Base-by-base conservation (phyloP, 2,888 invertebrate genomes). In the Melikaiella ostensackeni region DNA sequence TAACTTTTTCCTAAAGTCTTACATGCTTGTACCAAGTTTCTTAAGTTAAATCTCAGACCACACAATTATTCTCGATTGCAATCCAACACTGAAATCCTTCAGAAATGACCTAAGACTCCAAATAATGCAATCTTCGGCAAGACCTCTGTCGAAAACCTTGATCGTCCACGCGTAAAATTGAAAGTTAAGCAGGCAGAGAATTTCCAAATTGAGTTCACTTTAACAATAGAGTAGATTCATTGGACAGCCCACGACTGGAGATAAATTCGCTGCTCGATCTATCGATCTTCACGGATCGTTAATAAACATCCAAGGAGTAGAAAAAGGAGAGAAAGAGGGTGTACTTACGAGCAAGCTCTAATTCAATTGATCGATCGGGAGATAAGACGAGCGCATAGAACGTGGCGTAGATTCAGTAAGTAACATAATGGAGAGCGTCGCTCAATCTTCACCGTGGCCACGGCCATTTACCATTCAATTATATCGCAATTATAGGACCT, bases 311-410 rank as follows among this genome's bases (percentile, higher is more conserved):
- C n/a, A 55, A 74, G n/a, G 13, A 55, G 59, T 38, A 74, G n/a
- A 74, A 59, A 57, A n/a, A 74, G 64, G 50, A 74, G 73, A 75
- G 74, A 74, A 74, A 59, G 75, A 84, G 77, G 62, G 78, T 78
- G 79, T 77, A 79, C 75, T 78, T 81, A 76, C 75, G 79, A 27
- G 77, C 81, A 81, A 81, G 77, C 81, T 83, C 81, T 83, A 84
- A 87, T 87, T 86, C 81, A 79, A 82, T 82, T 82, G 86, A 87
- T 87, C 83, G 83, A 83, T 85, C 84, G 77, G 55, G n/a, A 80
- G 82, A 84, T 86, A 83, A 83, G 77, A 76, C 79, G 79, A 75
- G 64, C 79, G 70, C 74, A 77, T 74, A 76, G 79, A 84, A 75
- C 61, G 33, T 38, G 38, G 16, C 55, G 74, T 35, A 61, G 70